A percentile compares a stretch with the other conserved stretches of the same genome.
Evolutionary conservation across 2,797 vertebrate genomes (phyloP).

Genomic region (Balearica regulorum): DNA sequence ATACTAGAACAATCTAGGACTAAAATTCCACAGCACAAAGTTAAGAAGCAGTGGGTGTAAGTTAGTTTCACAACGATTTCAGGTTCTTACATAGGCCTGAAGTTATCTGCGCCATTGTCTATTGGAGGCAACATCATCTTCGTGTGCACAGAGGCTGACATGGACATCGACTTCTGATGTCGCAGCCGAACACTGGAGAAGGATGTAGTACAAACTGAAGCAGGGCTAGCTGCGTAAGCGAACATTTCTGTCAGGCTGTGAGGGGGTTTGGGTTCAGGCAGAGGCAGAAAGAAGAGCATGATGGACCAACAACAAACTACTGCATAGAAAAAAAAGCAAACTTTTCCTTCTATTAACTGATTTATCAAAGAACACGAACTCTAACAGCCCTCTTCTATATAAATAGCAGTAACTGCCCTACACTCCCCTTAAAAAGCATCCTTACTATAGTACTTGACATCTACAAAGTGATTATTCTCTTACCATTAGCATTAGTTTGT

Average conservation of each 20-base stretch:
- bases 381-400: background rate
- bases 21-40: slow-evolving; percentile 71
- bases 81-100: slow-evolving; percentile 86
- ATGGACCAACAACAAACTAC: slow-evolving; percentile 75
- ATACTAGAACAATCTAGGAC: slow-evolving; percentile 55
- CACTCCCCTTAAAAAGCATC: background rate
- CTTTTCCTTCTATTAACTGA: slow-evolving; percentile 52
- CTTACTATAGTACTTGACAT: background rate
- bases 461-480: background rate
- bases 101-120: slow-evolving; percentile 88
- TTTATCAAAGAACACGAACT: slow-evolving; percentile 21
- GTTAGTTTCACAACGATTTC: slow-evolving; percentile 67
- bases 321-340: slow-evolving; percentile 60
- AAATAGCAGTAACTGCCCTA: slow-evolving; percentile 24
- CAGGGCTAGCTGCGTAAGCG: slow-evolving; percentile 82
- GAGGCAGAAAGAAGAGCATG: slow-evolving; percentile 80
- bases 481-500: background rate
- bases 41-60: slow-evolving; percentile 64
- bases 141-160: slow-evolving; percentile 85
- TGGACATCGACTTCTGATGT: slow-evolving; percentile 86
- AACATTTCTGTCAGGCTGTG: slow-evolving; percentile 87
- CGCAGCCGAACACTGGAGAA: slow-evolving; percentile 84
- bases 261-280: slow-evolving; percentile 76
- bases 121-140: slow-evolving; percentile 85
- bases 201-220: slow-evolving; percentile 82